phyloP scores from a whole-genome alignment of 1,140 invertebrate species.

The Hetaerina americana region DNA sequence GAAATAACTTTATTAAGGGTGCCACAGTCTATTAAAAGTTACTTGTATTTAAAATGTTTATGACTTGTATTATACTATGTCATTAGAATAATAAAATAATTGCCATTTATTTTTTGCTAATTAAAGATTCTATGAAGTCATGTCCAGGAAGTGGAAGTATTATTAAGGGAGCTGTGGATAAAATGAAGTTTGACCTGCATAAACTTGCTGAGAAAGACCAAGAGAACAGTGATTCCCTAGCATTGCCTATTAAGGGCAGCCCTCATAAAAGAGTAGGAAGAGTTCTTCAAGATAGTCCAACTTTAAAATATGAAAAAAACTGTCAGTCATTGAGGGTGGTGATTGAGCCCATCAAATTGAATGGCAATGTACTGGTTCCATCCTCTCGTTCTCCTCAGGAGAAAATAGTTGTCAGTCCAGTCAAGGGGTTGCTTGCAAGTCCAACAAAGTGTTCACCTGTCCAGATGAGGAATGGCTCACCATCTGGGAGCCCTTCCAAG shows the following conservation, averaged over 20 bases:
- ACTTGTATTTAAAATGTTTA: no score
- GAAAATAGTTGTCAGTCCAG: neutral
- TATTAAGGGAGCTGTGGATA: neutral
- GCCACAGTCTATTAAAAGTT: no score
- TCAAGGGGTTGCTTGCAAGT: neutral
- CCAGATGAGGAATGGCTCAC: no score
- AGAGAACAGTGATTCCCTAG: neutral
- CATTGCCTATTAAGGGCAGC: neutral
- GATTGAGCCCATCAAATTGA: neutral
- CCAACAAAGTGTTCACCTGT: no score
- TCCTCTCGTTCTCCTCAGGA: neutral
- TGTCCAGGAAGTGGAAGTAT: neutral
- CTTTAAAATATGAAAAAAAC: no score
- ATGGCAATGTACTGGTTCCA: neutral
- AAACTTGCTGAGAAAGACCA: neutral
- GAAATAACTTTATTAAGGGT: no score
- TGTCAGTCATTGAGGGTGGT: neutral
- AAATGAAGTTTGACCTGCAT: neutral
- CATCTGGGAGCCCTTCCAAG: neutral
- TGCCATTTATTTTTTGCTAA: neutral
- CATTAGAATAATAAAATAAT: no score
- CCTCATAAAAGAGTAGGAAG: neutral
- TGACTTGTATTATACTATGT: no score
- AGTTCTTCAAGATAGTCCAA: neutral
- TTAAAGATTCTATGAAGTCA: neutral